These are phyloP conservation scores for Diorhabda elongata DNA, from an alignment of 1,140 invertebrate species.

Conservation along the genomic window DNA sequence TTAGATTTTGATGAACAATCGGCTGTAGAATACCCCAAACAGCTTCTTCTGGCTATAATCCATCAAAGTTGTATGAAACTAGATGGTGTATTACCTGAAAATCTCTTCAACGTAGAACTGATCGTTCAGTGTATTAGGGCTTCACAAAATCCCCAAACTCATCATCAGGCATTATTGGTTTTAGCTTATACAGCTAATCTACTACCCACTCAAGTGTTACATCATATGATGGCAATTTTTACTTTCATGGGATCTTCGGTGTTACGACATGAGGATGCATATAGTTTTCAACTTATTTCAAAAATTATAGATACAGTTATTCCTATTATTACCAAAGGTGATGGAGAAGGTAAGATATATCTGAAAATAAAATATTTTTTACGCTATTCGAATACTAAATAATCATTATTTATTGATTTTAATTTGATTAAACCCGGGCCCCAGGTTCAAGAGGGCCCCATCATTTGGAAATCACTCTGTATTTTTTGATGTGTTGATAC, in stretches of 20 bases:
- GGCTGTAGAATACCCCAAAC: constrained; percentile 85
- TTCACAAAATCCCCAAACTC: constrained; percentile 89
- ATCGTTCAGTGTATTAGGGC: constrained; percentile 84
- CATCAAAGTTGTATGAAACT: constrained; percentile 61
- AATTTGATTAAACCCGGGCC: too few relatives aligned
- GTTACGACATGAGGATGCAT: constrained; percentile 85
- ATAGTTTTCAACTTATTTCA: constrained; percentile 88
- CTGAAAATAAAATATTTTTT: too few relatives aligned
- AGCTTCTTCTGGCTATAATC: constrained; percentile 75
- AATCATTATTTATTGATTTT: too few relatives aligned
- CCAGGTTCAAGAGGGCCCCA: too few relatives aligned
- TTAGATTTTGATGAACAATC: constrained; percentile 76
- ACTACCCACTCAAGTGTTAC: constrained; percentile 76
- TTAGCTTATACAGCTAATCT: constrained; percentile 71
- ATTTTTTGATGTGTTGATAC: too few relatives aligned
- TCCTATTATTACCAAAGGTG: constrained; percentile 68
- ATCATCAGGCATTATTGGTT: constrained; percentile 83
- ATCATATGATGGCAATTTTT: constrained; percentile 92
- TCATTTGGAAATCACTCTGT: too few relatives aligned
- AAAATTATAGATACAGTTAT: constrained; percentile 88
- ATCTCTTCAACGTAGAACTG: constrained; percentile 71
- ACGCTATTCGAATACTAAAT: too few relatives aligned
- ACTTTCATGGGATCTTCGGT: constrained; percentile 93
- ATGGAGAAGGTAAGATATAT: constrained; percentile 24
- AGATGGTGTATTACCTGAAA: constrained; percentile 54